phyloP scores from a whole-genome alignment of 1,140 invertebrate genomes.

The Eufriesea mexicana region DNA sequence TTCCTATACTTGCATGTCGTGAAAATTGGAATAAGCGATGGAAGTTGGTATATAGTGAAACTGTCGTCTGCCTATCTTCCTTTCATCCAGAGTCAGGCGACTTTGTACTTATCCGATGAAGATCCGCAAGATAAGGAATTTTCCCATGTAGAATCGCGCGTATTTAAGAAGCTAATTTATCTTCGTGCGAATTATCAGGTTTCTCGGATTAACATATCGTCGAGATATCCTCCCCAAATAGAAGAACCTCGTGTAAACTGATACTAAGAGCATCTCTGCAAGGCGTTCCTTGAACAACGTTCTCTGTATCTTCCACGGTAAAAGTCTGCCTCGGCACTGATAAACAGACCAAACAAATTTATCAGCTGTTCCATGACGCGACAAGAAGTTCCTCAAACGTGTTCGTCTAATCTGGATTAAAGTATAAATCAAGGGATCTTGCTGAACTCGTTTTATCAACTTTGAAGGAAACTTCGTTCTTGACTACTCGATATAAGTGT shows the following conservation, averaged over 20 bases:
- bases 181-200: neutral
- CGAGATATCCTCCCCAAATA: neutral
- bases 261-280: neutral
- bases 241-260: neutral
- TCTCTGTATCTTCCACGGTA: neutral
- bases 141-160: neutral
- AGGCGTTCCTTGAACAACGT: neutral
- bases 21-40: neutral
- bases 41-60: neutral
- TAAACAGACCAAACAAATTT: slow-evolving; percentile 23
- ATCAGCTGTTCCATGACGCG: neutral
- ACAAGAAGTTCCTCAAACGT: neutral
- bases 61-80: neutral
- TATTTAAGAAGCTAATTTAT: neutral
- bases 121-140: neutral
- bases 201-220: slow-evolving; percentile 11
- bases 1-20: slow-evolving; percentile 3
- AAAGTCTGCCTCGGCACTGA: neutral
- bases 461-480: neutral
- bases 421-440: neutral
- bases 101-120: neutral
- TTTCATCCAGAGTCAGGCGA: neutral
- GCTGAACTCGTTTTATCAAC: neutral
- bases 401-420: slow-evolving; percentile 15
- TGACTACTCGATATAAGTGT: neutral